Evolutionary conservation across 2,113 vertebrate genomes (phyloP).

Genomic region (Anoplopoma fimbria): DNA sequence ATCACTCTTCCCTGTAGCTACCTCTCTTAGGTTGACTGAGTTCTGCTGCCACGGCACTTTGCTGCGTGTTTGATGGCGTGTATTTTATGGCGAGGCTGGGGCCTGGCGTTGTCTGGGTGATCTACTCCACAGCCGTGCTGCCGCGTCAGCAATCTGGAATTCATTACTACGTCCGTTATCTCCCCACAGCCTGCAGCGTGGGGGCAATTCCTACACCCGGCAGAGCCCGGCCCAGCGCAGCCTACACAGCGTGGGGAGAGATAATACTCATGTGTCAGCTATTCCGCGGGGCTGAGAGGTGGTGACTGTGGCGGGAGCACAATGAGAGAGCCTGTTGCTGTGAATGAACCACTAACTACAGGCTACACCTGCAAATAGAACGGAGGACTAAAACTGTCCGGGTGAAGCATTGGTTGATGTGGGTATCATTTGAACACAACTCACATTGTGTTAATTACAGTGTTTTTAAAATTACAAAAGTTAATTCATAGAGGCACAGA

Average conservation of each 20-base stretch:
- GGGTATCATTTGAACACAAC: slow-evolving; percentile 30
- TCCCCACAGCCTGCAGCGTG: slow-evolving; percentile 82
- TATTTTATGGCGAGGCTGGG: slow-evolving; percentile 72
- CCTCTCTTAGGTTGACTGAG: slow-evolving; percentile 69
- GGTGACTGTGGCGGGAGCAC: slow-evolving; percentile 65
- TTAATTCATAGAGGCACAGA: not conserved
- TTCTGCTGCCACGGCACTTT: slow-evolving; percentile 79
- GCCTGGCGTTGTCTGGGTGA: slow-evolving; percentile 77
- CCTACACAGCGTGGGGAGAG: slow-evolving; percentile 65
- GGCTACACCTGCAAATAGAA: slow-evolving; percentile 74
- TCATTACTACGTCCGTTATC: slow-evolving; percentile 89
- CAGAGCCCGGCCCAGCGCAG: slow-evolving; percentile 78
- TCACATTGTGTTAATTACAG: slow-evolving; percentile 24
- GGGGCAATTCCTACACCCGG: slow-evolving; percentile 85
- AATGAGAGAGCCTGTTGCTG: slow-evolving; percentile 68
- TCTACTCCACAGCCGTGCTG: slow-evolving; percentile 71
- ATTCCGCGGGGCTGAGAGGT: slow-evolving; percentile 84
- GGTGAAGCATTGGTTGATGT: slow-evolving; percentile 21
- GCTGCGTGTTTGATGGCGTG: slow-evolving; percentile 70
- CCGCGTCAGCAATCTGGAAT: slow-evolving; percentile 90
- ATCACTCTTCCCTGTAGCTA: slow-evolving; percentile 58
- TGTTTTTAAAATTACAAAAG: slow-evolving; percentile 17
- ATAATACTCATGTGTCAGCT: slow-evolving; percentile 86
- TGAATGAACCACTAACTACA: slow-evolving; percentile 76
- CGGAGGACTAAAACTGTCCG: slow-evolving; percentile 45